Base-by-base conservation (phyloP, 1,140 invertebrate species). In the Drosophila albomicans region DNA sequence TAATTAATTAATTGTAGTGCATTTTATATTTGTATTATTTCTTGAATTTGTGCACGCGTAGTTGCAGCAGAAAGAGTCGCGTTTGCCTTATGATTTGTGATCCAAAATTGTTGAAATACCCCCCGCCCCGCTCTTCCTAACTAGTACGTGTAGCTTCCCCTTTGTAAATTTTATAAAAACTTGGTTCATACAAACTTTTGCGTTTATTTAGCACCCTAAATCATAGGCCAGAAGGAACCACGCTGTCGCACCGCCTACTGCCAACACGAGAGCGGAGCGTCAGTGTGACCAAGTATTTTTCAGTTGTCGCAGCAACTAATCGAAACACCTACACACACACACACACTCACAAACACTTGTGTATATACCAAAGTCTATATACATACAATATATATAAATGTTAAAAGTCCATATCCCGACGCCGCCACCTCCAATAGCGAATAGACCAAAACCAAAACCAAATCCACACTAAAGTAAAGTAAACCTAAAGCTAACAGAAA, bases 101-200 rank as follows among this genome's bases (percentile, higher is more conserved):
- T 59, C 30, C 20, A n/a, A 65, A 65, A 65, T 52, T 65, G 52
- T 65, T 30, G 49, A 65, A 49, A 51, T 3, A 38, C 32, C 10
- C 20, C 35, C 51, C 54, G 25, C 38, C 48, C 1, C 16, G 25
- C 46, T 11, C 41, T 16, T 30, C 10, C 35, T 10, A 7, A 3
- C 35, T 38, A 10, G 35, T 38, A 38, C 35, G 35, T 16, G 11
- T 16, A 57, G 5, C 15, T 56, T 38, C 15, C 16, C 8, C 16
- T 3, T 35, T 57, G 54, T 57, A 38, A 41, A 57, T 54, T 32
- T 20, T 16, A 41, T 52, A 38, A 67, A 49, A 85, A 89, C 81
- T 89, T 89, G 85, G 85, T 89, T 89, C 85, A 89, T 89, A 89
- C 68, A 89, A 89, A 89, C 82, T 89, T 89, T 89, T 89, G 70